A percentile compares a stretch with the other conserved stretches of the same genome.
phyloP scores from a whole-genome alignment of 2,888 invertebrate genomes.

The Exephanes ischioxanthus region DNA sequence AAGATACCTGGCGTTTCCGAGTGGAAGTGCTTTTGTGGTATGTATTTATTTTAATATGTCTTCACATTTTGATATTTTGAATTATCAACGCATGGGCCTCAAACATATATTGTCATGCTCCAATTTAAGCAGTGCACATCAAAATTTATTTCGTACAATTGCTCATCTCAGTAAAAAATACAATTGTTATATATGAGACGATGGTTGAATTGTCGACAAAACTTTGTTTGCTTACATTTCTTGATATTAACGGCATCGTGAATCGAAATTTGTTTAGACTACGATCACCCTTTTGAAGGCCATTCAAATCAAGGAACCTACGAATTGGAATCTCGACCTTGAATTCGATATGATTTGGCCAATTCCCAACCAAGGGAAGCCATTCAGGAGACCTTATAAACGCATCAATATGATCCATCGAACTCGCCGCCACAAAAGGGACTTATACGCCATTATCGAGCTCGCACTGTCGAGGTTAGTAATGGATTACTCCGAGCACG shows the following conservation, averaged over 20 bases:
- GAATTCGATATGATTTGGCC: constrained; percentile 88
- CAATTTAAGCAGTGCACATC: neutral
- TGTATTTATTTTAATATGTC: constrained; percentile 64
- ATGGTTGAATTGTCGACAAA: neutral
- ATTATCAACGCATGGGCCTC: neutral
- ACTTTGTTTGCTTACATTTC: neutral
- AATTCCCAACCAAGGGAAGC: constrained; percentile 75
- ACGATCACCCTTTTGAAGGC: constrained; percentile 87
- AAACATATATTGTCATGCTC: neutral
- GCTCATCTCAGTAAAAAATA: neutral
- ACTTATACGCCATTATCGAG: constrained; percentile 86
- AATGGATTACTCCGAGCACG: neutral
- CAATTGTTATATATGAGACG: neutral
- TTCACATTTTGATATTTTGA: neutral
- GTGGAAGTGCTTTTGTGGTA: constrained; percentile 85
- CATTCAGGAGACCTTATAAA: constrained; percentile 59
- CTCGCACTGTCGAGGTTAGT: constrained; percentile 85
- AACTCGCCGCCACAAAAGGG: constrained; percentile 85
- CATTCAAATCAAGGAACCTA: constrained; percentile 86
- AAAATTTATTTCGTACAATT: neutral
- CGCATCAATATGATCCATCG: constrained; percentile 83
- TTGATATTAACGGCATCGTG: neutral
- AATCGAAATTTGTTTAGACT: constrained; percentile 83
- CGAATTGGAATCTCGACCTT: constrained; percentile 87
- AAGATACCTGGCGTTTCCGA: constrained; percentile 84